phyloP scores from a whole-genome alignment of 30 jellyfish, hydroid and myxozoan genomes.

The Aurelia coerulea region DNA sequence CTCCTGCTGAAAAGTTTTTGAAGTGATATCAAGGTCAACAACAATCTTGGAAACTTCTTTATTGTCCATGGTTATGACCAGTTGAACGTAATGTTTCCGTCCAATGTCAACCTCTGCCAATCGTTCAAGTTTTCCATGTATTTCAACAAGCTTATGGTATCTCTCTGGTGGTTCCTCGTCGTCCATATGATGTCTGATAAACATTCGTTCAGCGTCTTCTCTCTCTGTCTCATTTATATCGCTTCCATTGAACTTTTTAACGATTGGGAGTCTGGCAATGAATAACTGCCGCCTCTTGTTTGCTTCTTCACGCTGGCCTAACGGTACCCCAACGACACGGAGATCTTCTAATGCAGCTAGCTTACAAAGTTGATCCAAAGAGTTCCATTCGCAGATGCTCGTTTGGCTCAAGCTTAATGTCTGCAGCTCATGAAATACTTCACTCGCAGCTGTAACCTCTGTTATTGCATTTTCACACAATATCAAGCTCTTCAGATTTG shows the following conservation, averaged over 20 bases:
- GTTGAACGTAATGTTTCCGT: conserved; percentile 7
- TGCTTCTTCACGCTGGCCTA: conserved; percentile 59
- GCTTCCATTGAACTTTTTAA: conserved; percentile 79
- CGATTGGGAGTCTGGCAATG: conserved; percentile 80
- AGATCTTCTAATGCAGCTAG: conserved; percentile 74
- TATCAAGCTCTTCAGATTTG: conserved; percentile 57
- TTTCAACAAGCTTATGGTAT: conserved; percentile 75
- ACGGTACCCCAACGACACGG: conserved; percentile 78
- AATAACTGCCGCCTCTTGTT: conserved; percentile 62
- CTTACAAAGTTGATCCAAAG: conserved; percentile 72
- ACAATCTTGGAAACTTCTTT: conserved; percentile 27
- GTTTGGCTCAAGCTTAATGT: conserved; percentile 81
- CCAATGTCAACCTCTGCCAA: conserved; percentile 88
- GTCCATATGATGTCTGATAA: conserved; percentile 79
- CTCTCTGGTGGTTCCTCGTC: conserved; percentile 78
- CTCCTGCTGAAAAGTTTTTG: background rate
- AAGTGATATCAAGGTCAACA: conserved; percentile 40
- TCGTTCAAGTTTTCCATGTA: conserved; percentile 74
- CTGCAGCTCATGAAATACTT: conserved; percentile 40
- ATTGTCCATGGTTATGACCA: background rate
- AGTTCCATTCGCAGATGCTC: conserved; percentile 69
- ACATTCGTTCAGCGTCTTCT: conserved; percentile 92
- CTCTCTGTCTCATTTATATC: conserved; percentile 63
- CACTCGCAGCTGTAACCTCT: conserved; percentile 19
- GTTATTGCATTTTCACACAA: conserved; percentile 74